phyloP scores from a whole-genome alignment of 2,113 vertebrate genomes.

The Lycaon pictus region DNA sequence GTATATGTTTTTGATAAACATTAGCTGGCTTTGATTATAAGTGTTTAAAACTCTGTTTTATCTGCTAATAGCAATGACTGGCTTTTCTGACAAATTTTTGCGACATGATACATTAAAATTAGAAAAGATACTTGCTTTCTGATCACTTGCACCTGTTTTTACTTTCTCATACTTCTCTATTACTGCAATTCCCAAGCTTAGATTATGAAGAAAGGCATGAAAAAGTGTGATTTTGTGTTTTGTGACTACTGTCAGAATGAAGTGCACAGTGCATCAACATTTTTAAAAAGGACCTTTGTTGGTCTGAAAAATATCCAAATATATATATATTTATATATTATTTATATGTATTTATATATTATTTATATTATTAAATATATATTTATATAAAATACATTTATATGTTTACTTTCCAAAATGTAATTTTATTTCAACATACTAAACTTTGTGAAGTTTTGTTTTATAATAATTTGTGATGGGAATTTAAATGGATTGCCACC shows the following conservation, averaged over 20 bases:
- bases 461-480: conserved; percentile 63
- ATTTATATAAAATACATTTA: no score
- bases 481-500: conserved; percentile 65
- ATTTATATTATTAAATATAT: no score
- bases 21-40: conserved; percentile 76
- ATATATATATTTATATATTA: background rate
- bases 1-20: conserved; percentile 35
- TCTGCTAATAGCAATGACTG: conserved; percentile 56
- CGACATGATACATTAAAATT: conserved; percentile 60
- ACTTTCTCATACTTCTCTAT: conserved; percentile 62
- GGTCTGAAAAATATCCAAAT: conserved; percentile 69
- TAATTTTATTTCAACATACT: conserved; percentile 68
- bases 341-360: no score
- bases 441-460: conserved; percentile 79
- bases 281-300: conserved; percentile 66
- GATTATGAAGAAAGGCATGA: conserved; percentile 44
- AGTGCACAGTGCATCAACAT: conserved; percentile 45
- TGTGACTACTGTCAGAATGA: conserved; percentile 64
- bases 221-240: conserved; percentile 23
- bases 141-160: conserved; percentile 66
- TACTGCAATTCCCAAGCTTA: conserved; percentile 35
- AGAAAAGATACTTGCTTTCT: conserved; percentile 43
- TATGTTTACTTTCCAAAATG: background rate
- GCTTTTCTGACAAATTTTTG: conserved; percentile 59
- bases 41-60: conserved; percentile 72